A percentile compares a stretch with the other conserved stretches of the same genome.
phyloP scores from a whole-genome alignment of 2,797 vertebrate genomes.

The Falco concolor region DNA sequence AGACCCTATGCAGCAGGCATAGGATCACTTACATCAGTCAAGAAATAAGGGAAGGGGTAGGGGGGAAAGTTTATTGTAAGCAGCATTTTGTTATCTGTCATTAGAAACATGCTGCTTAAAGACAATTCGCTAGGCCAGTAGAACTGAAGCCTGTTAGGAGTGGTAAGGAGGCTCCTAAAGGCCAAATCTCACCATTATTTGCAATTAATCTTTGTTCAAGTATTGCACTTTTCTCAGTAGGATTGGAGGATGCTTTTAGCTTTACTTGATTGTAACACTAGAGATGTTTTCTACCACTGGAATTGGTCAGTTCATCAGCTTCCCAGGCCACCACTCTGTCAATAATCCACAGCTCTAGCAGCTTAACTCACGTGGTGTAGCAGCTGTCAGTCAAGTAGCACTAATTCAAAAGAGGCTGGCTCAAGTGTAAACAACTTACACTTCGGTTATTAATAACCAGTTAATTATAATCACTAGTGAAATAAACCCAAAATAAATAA shows the following conservation, averaged over 20 bases:
- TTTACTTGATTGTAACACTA: background rate
- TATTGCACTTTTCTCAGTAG: background rate
- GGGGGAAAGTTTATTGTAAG: background rate
- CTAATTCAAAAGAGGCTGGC: background rate
- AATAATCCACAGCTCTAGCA: background rate
- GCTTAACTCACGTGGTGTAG: rapidly evolving
- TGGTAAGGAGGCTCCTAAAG: background rate
- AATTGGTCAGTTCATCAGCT: background rate
- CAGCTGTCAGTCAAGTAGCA: background rate
- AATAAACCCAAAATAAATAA: background rate
- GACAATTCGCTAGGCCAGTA: background rate
- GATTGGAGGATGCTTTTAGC: background rate
- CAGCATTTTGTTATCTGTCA: background rate
- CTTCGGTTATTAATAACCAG: background rate
- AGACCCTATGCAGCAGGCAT: background rate
- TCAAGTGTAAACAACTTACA: background rate
- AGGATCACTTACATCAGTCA: background rate
- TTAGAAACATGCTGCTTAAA: background rate
- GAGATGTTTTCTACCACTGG: background rate
- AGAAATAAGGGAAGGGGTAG: background rate
- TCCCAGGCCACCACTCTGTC: background rate
- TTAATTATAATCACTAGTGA: background rate
- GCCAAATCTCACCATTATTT: background rate
- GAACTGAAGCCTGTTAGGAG: background rate
- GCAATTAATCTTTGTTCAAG: background rate